These are phyloP conservation scores for Lucifuga dentata DNA, from an alignment of 2,113 vertebrate genomes.

Conservation along the genomic window DNA sequence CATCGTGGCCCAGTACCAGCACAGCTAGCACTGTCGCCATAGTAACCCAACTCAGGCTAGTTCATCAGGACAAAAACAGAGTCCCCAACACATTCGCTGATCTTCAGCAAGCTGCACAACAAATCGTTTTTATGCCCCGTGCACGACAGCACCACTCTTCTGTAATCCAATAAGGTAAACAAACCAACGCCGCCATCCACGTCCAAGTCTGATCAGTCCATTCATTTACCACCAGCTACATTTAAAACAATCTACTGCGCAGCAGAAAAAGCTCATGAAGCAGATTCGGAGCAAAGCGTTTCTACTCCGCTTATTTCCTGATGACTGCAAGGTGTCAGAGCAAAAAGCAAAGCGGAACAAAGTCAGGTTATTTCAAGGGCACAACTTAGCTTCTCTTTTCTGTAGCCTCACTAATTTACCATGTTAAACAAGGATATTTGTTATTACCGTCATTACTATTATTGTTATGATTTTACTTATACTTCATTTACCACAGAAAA, in stretches of 20 bases:
- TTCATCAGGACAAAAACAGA: conserved; percentile 69
- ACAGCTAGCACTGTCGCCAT: conserved; percentile 66
- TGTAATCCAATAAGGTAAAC: not conserved
- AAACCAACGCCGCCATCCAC: not conserved
- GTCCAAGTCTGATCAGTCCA: conserved; percentile 1
- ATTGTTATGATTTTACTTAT: no score
- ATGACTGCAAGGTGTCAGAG: no score
- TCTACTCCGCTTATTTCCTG: no score
- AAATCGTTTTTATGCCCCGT: not conserved
- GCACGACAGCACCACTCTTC: not conserved
- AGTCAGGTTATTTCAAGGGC: no score
- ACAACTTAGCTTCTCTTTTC: no score
- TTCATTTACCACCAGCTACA: not conserved
- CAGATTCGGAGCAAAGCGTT: no score
- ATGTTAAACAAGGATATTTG: no score
- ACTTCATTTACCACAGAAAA: no score
- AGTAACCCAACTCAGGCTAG: conserved; percentile 61
- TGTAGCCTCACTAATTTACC: no score
- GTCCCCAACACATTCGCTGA: not conserved
- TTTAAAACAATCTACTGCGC: not conserved
- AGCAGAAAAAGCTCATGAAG: no score
- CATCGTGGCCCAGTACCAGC: conserved; percentile 27
- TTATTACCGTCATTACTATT: no score
- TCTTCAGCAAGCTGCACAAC: not conserved
- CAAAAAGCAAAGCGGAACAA: no score